Evolutionary conservation across 2,113 vertebrate genomes (phyloP).

Genomic region (Seriola rivoliana): DNA sequence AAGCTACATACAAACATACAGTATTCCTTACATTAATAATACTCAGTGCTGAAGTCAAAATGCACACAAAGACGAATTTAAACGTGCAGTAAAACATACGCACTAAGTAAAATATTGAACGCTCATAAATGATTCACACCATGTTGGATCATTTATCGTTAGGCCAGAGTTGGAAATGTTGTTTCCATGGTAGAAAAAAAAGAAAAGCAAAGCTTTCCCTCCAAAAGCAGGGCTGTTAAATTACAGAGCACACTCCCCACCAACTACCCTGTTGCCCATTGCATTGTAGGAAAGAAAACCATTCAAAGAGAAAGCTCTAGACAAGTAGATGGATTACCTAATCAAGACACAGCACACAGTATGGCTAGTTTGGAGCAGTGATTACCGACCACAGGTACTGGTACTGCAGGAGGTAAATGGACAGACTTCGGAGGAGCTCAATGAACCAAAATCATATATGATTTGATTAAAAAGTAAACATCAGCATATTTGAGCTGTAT

Average conservation of each 20-base stretch:
- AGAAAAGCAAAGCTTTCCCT: neutral
- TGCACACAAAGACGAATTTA: slow-evolving; percentile 1
- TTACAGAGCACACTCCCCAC: slow-evolving; percentile 34
- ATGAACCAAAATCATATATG: no score
- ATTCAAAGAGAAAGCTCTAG: slow-evolving; percentile 5
- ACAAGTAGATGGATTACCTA: neutral
- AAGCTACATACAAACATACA: neutral
- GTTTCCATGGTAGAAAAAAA: slow-evolving; percentile 15
- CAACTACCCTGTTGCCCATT: slow-evolving; percentile 16
- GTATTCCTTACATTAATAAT: slow-evolving; percentile 28
- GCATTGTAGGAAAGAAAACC: slow-evolving; percentile 43
- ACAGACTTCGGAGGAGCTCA: no score
- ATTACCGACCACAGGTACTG: neutral
- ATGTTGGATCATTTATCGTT: slow-evolving; percentile 40
- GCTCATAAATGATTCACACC: slow-evolving; percentile 1
- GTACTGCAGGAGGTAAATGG: no score
- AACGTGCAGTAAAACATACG: slow-evolving; percentile 10
- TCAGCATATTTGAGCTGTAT: no score
- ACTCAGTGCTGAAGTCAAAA: neutral
- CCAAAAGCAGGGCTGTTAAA: neutral
- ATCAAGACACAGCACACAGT: neutral
- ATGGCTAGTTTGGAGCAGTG: neutral
- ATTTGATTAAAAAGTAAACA: no score
- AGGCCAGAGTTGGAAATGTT: slow-evolving; percentile 16
- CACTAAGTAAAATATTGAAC: slow-evolving; percentile 25